Conservation (phyloP, 2,113 vertebrate genomes). For the Leucosticte australis region DNA sequence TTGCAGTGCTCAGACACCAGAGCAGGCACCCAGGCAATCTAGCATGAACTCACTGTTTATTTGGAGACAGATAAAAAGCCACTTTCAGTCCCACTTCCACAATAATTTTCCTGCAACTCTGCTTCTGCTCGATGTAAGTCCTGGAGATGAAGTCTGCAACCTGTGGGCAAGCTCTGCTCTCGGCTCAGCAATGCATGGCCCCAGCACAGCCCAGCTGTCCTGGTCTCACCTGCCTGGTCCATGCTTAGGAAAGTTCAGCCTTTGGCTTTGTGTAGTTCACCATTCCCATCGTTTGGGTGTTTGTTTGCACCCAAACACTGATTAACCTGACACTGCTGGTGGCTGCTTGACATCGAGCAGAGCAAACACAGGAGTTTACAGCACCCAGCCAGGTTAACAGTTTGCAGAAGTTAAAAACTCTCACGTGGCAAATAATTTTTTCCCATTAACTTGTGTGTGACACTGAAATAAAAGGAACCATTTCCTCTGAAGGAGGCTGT, state of each 20-base stretch:
- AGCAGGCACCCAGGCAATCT: neutral
- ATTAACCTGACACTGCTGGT: neutral
- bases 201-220: neutral
- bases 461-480: neutral
- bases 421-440: neutral
- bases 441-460: neutral
- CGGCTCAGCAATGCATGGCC: rapidly evolving
- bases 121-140: neutral
- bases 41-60: neutral
- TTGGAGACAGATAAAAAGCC: neutral
- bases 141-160: neutral
- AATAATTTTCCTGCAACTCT: neutral
- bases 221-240: neutral
- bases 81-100: neutral
- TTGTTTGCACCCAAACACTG: rapidly evolving
- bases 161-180: neutral
- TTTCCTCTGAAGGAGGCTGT: neutral
- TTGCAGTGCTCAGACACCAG: neutral
- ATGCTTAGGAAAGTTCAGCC: neutral
- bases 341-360: neutral
- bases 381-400: neutral
- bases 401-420: neutral
- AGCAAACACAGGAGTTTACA: neutral
- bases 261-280: neutral
- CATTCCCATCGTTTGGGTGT: neutral